A percentile compares a stretch with the other conserved stretches of the same genome.
Evolutionary conservation across 2,113 vertebrate genomes (phyloP).

Genomic region (Bettongia penicillata): DNA sequence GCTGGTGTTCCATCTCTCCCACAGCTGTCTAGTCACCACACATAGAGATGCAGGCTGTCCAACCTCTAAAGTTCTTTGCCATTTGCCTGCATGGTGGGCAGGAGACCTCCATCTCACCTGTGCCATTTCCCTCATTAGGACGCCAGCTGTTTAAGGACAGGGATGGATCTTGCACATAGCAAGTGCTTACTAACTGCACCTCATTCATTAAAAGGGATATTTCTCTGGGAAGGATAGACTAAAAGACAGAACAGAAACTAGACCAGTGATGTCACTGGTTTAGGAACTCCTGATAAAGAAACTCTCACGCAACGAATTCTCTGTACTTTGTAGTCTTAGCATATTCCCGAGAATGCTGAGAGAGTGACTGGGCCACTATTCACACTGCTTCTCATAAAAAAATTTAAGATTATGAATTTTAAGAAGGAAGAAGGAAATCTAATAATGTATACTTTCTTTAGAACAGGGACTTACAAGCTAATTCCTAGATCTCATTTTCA

Average conservation of each 20-base stretch:
- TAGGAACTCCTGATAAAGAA: neutral
- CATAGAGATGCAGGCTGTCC: too few species aligned
- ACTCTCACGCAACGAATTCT: neutral
- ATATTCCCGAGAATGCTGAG: neutral
- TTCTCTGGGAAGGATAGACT: neutral
- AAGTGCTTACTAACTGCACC: neutral
- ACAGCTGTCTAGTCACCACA: too few species aligned
- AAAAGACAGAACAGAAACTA: neutral
- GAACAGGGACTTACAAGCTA: too few species aligned
- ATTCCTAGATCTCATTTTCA: too few species aligned
- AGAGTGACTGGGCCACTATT: neutral
- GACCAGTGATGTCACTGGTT: neutral
- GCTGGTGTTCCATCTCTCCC: neutral
- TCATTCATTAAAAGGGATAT: neutral
- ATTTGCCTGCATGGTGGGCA: neutral
- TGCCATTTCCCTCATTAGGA: neutral
- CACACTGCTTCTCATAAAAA: neutral
- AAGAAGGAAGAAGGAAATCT: too few species aligned
- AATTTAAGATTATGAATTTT: too few species aligned
- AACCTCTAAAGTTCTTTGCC: neutral
- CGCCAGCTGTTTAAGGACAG: neutral
- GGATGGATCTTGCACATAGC: too few species aligned
- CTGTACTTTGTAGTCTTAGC: neutral
- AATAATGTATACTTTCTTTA: too few species aligned
- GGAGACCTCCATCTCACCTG: neutral